These are phyloP conservation scores for Maccullochella peelii DNA, from an alignment of 2,113 vertebrate species.

Conservation along the genomic window DNA sequence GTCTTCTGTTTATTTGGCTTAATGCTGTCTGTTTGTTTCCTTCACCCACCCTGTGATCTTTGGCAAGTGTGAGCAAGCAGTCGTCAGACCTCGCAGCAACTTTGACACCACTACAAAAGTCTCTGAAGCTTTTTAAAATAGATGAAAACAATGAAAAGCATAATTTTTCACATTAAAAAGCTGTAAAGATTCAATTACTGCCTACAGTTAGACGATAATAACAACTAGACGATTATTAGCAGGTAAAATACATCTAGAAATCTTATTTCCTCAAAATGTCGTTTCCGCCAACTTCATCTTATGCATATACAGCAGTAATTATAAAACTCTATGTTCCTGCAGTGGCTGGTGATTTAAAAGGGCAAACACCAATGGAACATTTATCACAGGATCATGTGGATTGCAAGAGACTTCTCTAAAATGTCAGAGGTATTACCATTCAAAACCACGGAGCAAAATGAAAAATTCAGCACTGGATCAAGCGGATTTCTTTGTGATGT, in stretches of 20 bases:
- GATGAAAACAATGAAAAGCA: neutral
- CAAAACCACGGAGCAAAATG: neutral
- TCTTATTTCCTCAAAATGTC: neutral
- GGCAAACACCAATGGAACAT: conserved; percentile 12
- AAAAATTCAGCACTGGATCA: conserved; percentile 36
- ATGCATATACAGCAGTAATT: neutral
- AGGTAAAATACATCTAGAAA: neutral
- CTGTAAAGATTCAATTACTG: neutral
- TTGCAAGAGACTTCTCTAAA: conserved; percentile 14
- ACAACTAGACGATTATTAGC: neutral
- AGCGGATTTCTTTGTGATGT: conserved; percentile 31
- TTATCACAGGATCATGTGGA: conserved; percentile 12
- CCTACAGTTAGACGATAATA: too few species aligned
- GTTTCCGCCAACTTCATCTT: neutral
- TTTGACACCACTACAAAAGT: neutral
- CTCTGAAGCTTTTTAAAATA: neutral
- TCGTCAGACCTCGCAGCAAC: neutral
- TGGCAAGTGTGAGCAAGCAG: neutral
- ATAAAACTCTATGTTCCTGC: neutral
- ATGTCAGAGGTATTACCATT: conserved; percentile 28
- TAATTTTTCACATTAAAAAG: too few species aligned
- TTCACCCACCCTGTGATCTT: neutral
- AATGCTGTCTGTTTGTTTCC: neutral
- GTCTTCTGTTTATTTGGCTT: neutral
- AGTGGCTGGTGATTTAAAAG: neutral